These are phyloP conservation scores for Cydia amplana DNA, from an alignment of 1,140 invertebrate genomes.

Conservation along the genomic window DNA sequence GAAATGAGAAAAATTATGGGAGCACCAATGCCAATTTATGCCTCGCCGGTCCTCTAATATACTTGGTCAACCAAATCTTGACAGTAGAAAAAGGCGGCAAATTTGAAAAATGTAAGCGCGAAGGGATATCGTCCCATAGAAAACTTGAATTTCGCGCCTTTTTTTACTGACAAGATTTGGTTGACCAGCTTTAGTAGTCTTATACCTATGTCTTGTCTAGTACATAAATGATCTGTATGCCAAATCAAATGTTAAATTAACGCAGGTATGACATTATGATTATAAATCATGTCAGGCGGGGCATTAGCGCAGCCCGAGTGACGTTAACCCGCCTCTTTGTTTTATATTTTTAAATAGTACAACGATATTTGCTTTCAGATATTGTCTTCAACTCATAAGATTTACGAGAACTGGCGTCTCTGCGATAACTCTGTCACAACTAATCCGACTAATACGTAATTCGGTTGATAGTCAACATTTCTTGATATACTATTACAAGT, in stretches of 20 bases:
- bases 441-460: slow-evolving; percentile 73
- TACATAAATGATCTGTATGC: neutral
- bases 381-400: slow-evolving; percentile 70
- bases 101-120: too few relatives aligned
- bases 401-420: slow-evolving; percentile 72
- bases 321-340: slow-evolving; percentile 76
- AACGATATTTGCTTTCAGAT: slow-evolving; percentile 76
- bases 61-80: too few relatives aligned
- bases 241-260: slow-evolving; percentile 72
- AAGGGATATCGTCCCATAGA: too few relatives aligned
- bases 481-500: slow-evolving; percentile 53
- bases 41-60: too few relatives aligned
- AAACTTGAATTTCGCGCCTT: too few relatives aligned
- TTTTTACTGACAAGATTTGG: too few relatives aligned
- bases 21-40: neutral
- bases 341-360: slow-evolving; percentile 77
- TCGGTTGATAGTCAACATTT: slow-evolving; percentile 70
- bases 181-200: too few relatives aligned
- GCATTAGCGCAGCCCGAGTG: slow-evolving; percentile 64
- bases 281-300: slow-evolving; percentile 62
- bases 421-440: slow-evolving; percentile 71
- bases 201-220: neutral
- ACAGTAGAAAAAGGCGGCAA: too few relatives aligned
- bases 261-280: slow-evolving; percentile 59
- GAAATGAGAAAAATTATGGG: neutral